Evolutionary conservation across 2,113 vertebrate species (phyloP).

Genomic region (Elephantulus edwardii): DNA sequence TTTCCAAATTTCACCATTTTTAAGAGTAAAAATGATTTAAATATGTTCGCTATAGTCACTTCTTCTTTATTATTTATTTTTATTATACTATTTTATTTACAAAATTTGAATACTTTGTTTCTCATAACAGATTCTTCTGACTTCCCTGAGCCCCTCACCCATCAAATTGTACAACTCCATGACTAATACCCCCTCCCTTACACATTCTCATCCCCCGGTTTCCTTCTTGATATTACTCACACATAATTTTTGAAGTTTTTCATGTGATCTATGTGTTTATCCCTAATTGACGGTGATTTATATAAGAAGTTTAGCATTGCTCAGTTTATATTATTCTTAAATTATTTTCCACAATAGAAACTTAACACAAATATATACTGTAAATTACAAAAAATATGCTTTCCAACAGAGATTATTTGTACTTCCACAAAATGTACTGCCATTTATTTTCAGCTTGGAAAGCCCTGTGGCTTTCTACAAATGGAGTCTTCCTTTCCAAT

Average conservation of each 20-base stretch:
- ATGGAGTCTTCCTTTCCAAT: neutral
- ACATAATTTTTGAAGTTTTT: neutral
- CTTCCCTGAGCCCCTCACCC: too few relatives aligned
- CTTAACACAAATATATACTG: neutral
- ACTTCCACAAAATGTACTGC: neutral
- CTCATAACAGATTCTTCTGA: too few relatives aligned
- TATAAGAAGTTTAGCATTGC: neutral
- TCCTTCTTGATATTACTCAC: neutral
- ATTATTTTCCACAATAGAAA: neutral
- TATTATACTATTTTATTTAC: too few relatives aligned
- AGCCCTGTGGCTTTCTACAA: rapidly evolving
- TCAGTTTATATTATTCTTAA: neutral
- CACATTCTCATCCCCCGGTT: too few relatives aligned
- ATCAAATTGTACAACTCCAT: too few relatives aligned
- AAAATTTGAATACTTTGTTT: too few relatives aligned
- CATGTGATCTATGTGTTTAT: neutral
- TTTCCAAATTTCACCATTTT: neutral
- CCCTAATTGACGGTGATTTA: neutral
- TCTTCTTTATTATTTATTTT: too few relatives aligned
- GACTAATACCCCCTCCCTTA: too few relatives aligned
- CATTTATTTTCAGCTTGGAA: neutral
- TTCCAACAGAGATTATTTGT: neutral
- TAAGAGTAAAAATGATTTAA: neutral
- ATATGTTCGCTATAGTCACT: neutral
- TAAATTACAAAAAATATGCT: neutral